Evolutionary conservation across 2,113 vertebrate genomes (phyloP).

Genomic region (Psephotus haematonotus): DNA sequence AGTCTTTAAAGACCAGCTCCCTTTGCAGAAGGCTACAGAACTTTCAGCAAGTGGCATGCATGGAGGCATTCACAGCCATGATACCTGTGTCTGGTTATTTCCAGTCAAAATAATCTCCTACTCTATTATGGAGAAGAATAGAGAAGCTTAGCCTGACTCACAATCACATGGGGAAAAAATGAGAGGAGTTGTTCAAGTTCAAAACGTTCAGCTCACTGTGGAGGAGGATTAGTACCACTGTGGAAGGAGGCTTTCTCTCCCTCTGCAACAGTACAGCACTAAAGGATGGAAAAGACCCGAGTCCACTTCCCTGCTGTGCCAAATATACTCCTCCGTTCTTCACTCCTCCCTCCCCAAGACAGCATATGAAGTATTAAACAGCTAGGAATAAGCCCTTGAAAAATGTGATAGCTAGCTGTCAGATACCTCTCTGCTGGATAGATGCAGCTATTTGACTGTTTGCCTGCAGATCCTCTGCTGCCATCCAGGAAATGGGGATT

Average conservation of each 20-base stretch:
- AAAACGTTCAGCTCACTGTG: slow-evolving; percentile 61
- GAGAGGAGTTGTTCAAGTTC: slow-evolving; percentile 65
- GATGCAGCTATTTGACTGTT: neutral
- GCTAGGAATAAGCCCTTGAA: slow-evolving; percentile 45
- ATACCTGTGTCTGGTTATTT: slow-evolving; percentile 69
- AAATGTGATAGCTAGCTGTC: slow-evolving; percentile 45
- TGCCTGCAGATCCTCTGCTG: neutral
- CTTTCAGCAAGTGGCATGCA: slow-evolving; percentile 24
- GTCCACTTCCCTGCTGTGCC: slow-evolving; percentile 53
- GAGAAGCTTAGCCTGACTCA: slow-evolving; percentile 69
- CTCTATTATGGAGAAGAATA: slow-evolving; percentile 75
- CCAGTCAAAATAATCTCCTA: slow-evolving; percentile 75
- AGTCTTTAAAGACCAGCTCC: slow-evolving; percentile 29
- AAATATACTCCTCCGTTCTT: slow-evolving; percentile 51
- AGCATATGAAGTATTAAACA: slow-evolving; percentile 40
- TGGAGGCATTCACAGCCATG: slow-evolving; percentile 50
- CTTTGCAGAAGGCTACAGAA: slow-evolving; percentile 46
- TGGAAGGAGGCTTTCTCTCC: slow-evolving; percentile 44
- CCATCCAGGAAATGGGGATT: neutral
- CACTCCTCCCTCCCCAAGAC: slow-evolving; percentile 53
- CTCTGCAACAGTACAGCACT: slow-evolving; percentile 36
- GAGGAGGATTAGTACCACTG: slow-evolving; percentile 59
- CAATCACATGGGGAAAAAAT: slow-evolving; percentile 70
- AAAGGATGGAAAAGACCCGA: slow-evolving; percentile 52
- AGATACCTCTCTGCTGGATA: neutral